phyloP scores from a whole-genome alignment of 2,797 vertebrate genomes.

The Gymnothorax javanicus region DNA sequence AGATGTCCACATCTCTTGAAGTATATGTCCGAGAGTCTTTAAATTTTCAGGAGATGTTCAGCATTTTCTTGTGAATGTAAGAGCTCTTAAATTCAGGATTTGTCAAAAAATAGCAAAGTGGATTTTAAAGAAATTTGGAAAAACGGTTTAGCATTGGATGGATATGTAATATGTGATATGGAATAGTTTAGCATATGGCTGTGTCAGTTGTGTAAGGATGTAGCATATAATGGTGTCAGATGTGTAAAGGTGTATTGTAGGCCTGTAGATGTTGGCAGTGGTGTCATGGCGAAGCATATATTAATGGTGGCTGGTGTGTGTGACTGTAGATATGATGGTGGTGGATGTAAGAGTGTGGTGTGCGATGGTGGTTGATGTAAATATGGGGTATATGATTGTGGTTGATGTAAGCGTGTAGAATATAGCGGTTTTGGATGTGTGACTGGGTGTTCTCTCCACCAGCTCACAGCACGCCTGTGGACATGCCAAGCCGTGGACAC shows the following conservation, averaged over 20 bases:
- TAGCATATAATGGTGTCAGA: background rate
- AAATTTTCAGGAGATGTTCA: too few species aligned
- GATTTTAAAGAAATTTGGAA: too few species aligned
- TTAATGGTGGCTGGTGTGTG: background rate
- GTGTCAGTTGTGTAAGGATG: too few species aligned
- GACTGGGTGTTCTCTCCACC: conserved; percentile 19
- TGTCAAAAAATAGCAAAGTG: too few species aligned
- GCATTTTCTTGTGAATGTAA: too few species aligned
- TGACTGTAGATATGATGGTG: background rate
- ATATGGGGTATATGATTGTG: background rate
- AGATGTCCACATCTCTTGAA: too few species aligned
- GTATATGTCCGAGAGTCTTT: too few species aligned
- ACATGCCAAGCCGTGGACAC: conserved; percentile 85
- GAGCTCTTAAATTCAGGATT: too few species aligned
- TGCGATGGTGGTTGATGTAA: background rate
- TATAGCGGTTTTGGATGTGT: background rate
- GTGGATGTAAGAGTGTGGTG: background rate
- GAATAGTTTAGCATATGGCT: too few species aligned
- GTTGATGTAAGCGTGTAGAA: background rate
- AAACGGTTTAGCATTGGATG: too few species aligned
- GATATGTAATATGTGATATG: too few species aligned
- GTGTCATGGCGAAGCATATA: background rate
- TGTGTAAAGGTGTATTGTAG: background rate
- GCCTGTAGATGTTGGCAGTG: too few species aligned
- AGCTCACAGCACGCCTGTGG: conserved; percentile 87